Evolutionary conservation across 2,797 vertebrate genomes (phyloP).

Genomic region (Myripristis murdjan): DNA sequence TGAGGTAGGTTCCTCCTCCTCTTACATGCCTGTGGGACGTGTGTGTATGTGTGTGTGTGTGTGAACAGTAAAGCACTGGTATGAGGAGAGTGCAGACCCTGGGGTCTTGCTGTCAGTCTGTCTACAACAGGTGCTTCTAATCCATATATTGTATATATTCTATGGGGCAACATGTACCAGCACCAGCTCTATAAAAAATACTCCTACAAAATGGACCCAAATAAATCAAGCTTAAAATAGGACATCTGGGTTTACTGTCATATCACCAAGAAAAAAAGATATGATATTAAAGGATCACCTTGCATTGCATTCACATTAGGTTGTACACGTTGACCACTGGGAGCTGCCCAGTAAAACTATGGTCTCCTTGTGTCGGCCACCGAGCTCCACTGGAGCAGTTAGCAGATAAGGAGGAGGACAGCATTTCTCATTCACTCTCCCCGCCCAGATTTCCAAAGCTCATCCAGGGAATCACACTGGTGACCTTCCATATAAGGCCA

Average conservation of each 20-base stretch:
- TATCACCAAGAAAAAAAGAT: neutral
- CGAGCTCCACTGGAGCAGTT: too few relatives aligned
- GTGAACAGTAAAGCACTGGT: constrained; percentile 29
- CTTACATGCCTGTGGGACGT: constrained; percentile 22
- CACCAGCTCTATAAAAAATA: neutral
- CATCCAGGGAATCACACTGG: too few relatives aligned
- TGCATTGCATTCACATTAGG: neutral
- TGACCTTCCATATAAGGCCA: too few relatives aligned
- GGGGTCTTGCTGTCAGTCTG: constrained; percentile 42
- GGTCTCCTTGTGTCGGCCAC: too few relatives aligned
- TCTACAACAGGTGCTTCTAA: constrained; percentile 67
- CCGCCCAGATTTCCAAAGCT: too few relatives aligned
- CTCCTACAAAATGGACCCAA: neutral
- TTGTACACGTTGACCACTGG: too few relatives aligned
- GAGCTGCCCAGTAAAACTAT: too few relatives aligned
- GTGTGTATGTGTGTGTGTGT: constrained; percentile 3
- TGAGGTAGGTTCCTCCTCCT: constrained; percentile 42
- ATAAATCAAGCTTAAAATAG: neutral
- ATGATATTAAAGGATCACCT: too few relatives aligned
- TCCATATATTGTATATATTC: neutral
- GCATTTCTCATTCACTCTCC: too few relatives aligned
- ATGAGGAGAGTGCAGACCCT: constrained; percentile 19
- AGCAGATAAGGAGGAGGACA: too few relatives aligned
- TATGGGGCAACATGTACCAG: constrained; percentile 17
- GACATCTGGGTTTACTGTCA: neutral